These are phyloP conservation scores for Indri indri DNA, from an alignment of 2,113 vertebrate species.

Conservation along the genomic window DNA sequence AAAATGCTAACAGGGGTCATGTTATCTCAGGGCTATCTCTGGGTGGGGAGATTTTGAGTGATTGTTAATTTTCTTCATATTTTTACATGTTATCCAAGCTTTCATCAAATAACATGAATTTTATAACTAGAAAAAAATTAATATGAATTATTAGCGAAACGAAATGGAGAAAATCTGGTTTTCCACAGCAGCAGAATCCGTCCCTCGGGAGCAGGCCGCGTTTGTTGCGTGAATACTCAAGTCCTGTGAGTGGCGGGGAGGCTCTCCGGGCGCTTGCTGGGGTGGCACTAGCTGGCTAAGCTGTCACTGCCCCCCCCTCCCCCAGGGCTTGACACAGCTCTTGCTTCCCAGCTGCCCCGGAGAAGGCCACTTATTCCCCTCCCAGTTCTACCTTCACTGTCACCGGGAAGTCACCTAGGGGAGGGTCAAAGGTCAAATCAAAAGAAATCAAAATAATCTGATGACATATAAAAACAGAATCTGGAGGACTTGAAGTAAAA, in stretches of 20 bases:
- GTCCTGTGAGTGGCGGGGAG: accelerated
- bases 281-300: neutral
- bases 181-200: neutral
- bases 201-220: neutral
- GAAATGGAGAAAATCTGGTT: neutral
- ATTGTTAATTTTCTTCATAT: neutral
- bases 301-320: neutral
- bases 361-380: neutral
- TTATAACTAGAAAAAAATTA: constrained; percentile 1
- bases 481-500: neutral
- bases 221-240: neutral
- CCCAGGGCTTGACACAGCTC: accelerated
- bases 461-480: neutral
- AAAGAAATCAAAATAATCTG: neutral
- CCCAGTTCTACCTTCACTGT: neutral
- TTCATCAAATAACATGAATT: neutral
- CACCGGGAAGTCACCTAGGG: neutral
- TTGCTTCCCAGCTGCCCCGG: neutral
- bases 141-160: neutral
- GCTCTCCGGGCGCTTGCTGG: too few species aligned
- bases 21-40: neutral
- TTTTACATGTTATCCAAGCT: neutral
- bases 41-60: neutral
- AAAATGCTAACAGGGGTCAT: neutral
- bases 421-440: neutral